Evolutionary conservation across 2,888 invertebrate species (phyloP).

Genomic region (Coenonympha glycerion): DNA sequence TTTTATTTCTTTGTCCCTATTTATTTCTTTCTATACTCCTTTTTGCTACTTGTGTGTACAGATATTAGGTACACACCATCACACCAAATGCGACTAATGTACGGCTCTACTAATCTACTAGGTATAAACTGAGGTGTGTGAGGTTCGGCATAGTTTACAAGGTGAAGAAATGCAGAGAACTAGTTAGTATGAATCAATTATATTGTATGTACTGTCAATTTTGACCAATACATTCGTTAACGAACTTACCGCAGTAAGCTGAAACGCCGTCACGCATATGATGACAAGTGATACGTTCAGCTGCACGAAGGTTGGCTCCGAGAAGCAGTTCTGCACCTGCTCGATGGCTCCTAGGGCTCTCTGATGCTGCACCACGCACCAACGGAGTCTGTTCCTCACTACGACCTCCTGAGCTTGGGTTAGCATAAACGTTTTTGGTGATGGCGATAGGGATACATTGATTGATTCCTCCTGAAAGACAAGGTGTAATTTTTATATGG

Average conservation of each 20-base stretch:
- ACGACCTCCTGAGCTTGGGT: conserved; percentile 39
- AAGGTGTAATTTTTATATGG: conserved; percentile 1
- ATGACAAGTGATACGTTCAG: conserved; percentile 69
- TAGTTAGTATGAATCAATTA: no score
- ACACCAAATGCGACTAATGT: no score
- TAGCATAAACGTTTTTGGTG: conserved; percentile 20
- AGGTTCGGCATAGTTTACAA: no score
- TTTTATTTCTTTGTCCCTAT: no score
- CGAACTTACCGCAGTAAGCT: conserved; percentile 66
- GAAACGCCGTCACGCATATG: conserved; percentile 73
- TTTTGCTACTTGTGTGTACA: no score
- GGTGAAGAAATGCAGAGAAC: no score
- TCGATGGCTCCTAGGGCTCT: conserved; percentile 40
- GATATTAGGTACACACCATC: no score
- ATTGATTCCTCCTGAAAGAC: not conserved
- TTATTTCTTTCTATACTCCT: no score
- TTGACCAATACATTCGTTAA: no score
- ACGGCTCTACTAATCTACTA: no score
- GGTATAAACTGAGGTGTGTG: no score
- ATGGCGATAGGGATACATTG: not conserved
- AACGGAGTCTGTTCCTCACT: conserved; percentile 37
- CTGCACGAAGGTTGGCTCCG: conserved; percentile 65
- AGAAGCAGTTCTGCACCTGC: conserved; percentile 60
- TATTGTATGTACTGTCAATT: no score
- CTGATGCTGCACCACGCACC: conserved; percentile 51